Percentiles rank a stretch among this genome's conserved stretches.
Evolutionary conservation across 53 echinoderm and acorn worm genomes (phyloP).

Genomic region (Glandiceps talaboti): DNA sequence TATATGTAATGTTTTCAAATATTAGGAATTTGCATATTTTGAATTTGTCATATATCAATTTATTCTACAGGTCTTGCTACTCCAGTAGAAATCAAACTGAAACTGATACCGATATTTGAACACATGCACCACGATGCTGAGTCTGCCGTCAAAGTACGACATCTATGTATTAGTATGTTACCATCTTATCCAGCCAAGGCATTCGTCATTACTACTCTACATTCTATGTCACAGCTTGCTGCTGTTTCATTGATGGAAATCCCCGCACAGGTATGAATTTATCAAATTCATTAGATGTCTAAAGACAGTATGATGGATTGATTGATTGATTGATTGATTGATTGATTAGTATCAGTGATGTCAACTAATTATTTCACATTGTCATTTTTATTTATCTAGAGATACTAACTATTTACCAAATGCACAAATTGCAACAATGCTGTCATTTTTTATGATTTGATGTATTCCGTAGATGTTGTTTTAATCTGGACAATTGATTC

Average conservation of each 20-base stretch:
- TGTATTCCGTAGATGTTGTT: too few relatives aligned
- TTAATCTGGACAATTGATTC: too few relatives aligned
- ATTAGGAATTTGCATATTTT: background rate
- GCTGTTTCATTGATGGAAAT: constrained; percentile 75
- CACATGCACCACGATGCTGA: constrained; percentile 94
- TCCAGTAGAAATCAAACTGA: constrained; percentile 89
- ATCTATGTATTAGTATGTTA: constrained; percentile 67
- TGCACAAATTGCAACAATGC: too few relatives aligned
- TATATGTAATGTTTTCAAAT: background rate
- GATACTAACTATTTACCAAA: too few relatives aligned
- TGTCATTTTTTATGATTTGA: too few relatives aligned
- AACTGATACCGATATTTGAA: constrained; percentile 86
- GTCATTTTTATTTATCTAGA: too few relatives aligned
- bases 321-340: too few relatives aligned
- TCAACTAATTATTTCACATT: too few relatives aligned
- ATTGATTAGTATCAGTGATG: too few relatives aligned
- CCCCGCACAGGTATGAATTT: constrained; percentile 92
- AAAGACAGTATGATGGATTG: too few relatives aligned
- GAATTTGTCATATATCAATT: too few relatives aligned
- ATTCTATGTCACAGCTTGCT: constrained; percentile 74
- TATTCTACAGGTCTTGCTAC: constrained; percentile 59
- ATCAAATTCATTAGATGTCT: too few relatives aligned
- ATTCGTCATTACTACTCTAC: constrained; percentile 63
- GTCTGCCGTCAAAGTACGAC: constrained; percentile 53
- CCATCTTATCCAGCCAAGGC: constrained; percentile 80